Evolutionary conservation across 2,797 vertebrate genomes (phyloP).

Genomic region (Silurus aristotelis): DNA sequence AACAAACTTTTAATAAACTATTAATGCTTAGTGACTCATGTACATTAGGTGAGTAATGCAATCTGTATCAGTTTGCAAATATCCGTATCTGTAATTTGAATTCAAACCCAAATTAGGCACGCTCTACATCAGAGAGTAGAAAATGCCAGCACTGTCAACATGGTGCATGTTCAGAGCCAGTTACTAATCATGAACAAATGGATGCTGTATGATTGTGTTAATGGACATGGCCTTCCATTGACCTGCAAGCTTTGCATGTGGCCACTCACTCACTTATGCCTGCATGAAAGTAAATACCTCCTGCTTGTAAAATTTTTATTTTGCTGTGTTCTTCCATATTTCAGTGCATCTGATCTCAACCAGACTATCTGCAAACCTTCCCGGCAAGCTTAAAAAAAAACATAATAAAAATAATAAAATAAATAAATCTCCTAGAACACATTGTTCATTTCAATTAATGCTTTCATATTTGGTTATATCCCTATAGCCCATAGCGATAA

Average conservation of each 20-base stretch:
- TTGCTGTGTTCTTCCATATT: background rate
- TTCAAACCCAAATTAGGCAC: background rate
- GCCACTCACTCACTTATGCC: background rate
- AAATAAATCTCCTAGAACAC: background rate
- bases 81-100: background rate
- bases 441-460: background rate
- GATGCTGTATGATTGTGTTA: background rate
- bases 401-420: background rate
- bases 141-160: background rate
- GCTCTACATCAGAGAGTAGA: background rate
- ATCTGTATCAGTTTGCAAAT: background rate
- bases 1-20: background rate
- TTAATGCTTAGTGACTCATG: background rate
- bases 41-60: background rate
- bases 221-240: background rate
- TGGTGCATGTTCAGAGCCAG: background rate
- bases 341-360: background rate
- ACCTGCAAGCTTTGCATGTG: background rate
- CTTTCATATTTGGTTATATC: background rate
- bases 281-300: background rate
- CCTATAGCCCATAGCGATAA: background rate
- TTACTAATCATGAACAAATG: conserved; percentile 1
- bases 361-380: background rate
- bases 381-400: background rate
- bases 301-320: background rate